A percentile compares a stretch with the other conserved stretches of the same genome.
Evolutionary conservation across 2,888 invertebrate genomes (phyloP).

Genomic region (Coelopa pilipes): DNA sequence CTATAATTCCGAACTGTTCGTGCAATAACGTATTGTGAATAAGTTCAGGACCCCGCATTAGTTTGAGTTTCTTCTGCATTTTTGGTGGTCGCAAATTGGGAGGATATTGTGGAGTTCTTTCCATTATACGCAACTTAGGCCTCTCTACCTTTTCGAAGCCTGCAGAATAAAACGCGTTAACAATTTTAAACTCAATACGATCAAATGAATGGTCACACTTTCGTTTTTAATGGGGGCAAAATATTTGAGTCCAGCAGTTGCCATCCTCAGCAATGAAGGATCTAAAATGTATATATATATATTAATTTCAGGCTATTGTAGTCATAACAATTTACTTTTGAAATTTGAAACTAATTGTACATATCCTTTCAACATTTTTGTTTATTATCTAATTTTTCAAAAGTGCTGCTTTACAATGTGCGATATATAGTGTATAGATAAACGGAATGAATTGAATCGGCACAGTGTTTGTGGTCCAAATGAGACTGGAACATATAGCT

Average conservation of each 20-base stretch:
- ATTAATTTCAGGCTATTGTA: too few species aligned
- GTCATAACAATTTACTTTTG: too few species aligned
- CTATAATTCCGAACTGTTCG: constrained; percentile 93
- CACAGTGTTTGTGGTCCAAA: too few species aligned
- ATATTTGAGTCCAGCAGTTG: constrained; percentile 73
- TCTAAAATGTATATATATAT: neutral
- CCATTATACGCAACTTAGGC: constrained; percentile 75
- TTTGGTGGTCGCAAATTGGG: constrained; percentile 78
- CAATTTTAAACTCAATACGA: neutral
- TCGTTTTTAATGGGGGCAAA: constrained; percentile 77
- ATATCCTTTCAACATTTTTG: too few species aligned
- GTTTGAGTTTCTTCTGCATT: constrained; percentile 84
- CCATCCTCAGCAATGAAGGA: neutral
- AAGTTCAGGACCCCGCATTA: constrained; percentile 91
- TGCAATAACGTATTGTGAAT: constrained; percentile 87
- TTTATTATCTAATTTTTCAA: too few species aligned
- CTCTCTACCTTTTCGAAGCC: constrained; percentile 80
- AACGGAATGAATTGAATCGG: too few species aligned
- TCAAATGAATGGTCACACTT: constrained; percentile 68
- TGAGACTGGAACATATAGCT: too few species aligned
- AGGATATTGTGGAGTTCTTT: constrained; percentile 79
- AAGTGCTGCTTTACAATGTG: too few species aligned
- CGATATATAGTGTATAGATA: too few species aligned
- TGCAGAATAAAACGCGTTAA: constrained; percentile 54
- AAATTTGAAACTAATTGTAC: too few species aligned